Evolutionary conservation across 2,888 invertebrate species (phyloP), one percentile per base, ranked within the genome.

Genomic region (Lysandra bellargus): DNA sequence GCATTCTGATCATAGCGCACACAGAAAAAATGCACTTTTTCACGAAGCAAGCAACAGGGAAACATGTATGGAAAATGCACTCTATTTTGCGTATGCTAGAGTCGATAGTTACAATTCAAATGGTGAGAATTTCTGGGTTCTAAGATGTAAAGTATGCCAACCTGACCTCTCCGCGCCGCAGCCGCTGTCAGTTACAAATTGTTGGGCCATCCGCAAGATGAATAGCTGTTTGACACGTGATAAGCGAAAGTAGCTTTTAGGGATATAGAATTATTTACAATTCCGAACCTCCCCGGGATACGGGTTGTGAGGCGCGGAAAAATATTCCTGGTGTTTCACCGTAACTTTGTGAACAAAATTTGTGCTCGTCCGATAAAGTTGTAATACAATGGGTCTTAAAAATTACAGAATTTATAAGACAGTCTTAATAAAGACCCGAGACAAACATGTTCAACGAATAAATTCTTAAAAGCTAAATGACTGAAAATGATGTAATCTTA

Each of bases 141-240:
- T 64, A 23, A 61, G 49, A 49, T 49, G 44, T 44, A 44, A 64
- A 30, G 4, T 33, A 33, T 37, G 30, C 33, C 69, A 69, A 87
- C 84, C 86, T 90, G 90, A 91, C 89, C 89, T 88, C 83, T 86
- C 84, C 86, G 88, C 88, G 49, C 53, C 79, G 82, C 86, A 87
- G 87, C 87, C 86, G 86, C 85, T 87, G 89, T 91, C 84, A 83
- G 85, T 85, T 88, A 92, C 92, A 92, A 92, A 93, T 93, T 90
- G 93, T 92, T 92, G 89, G 86, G 90, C 87, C 90, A 89, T 90
- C 89, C 85, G 84, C 84, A 91, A 92, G 93, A 93, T 93, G 92
- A 92, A 93, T 93, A 90, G 92, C 89, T 87, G 82, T 85, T 88
- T 87, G 90, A 88, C 89, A 87, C 86, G 88, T 88, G 89, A 85